Conservation (phyloP, 23 tunicate genomes). For the Corella eumyota region DNA sequence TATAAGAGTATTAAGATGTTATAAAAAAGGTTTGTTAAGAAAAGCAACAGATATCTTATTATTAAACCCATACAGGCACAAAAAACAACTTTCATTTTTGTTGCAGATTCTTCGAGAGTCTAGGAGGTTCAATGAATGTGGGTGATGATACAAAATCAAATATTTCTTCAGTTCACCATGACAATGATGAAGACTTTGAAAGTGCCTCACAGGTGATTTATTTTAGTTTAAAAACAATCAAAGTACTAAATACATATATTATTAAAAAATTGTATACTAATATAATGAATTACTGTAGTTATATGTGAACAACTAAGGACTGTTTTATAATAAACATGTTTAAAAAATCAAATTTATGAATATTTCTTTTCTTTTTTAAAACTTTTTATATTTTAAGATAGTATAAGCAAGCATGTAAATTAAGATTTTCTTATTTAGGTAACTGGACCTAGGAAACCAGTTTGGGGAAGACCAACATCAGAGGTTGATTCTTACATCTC, state of each 20-base stretch:
- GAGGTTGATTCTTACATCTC: constrained; percentile 44
- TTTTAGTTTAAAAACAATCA: not conserved
- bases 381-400: too few relatives aligned
- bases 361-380: too few relatives aligned
- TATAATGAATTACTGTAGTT: too few relatives aligned
- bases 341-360: too few relatives aligned
- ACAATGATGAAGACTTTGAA: constrained; percentile 77
- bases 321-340: too few relatives aligned
- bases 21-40: not conserved
- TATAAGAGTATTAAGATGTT: not conserved
- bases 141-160: not conserved
- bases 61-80: too few relatives aligned
- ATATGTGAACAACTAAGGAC: too few relatives aligned
- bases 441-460: constrained; percentile 84
- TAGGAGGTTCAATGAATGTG: constrained; percentile 68
- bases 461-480: constrained; percentile 76
- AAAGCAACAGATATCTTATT: not conserved
- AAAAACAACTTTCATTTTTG: too few relatives aligned
- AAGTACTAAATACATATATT: not conserved
- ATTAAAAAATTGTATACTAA: too few relatives aligned
- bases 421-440: constrained; percentile 19
- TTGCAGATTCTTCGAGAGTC: constrained; percentile 74
- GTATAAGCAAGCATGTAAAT: not conserved
- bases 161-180: not conserved
- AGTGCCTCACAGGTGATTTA: constrained; percentile 78